These are phyloP conservation scores for Oxytorus armatus DNA, from an alignment of 2,888 invertebrate genomes.

Conservation along the genomic window DNA sequence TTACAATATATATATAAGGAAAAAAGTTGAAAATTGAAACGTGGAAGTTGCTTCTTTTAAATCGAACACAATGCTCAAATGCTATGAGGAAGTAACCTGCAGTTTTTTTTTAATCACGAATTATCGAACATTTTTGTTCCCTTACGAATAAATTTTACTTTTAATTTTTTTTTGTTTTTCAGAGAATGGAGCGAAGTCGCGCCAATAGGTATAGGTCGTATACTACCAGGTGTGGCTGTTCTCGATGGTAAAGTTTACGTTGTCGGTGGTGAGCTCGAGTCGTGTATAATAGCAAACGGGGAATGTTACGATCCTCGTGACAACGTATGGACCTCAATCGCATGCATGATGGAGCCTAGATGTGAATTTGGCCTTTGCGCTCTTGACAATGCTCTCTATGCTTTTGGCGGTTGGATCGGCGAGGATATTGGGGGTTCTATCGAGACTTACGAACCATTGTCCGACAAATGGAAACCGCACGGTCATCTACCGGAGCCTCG, in stretches of 20 bases:
- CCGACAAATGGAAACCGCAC: constrained; percentile 91
- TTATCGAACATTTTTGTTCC: too few relatives aligned
- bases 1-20: too few relatives aligned
- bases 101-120: too few relatives aligned
- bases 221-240: constrained; percentile 94
- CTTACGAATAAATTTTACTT: neutral
- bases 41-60: too few relatives aligned
- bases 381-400: constrained; percentile 92
- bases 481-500: constrained; percentile 93
- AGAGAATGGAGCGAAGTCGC: constrained; percentile 93
- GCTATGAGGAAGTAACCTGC: too few relatives aligned
- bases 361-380: constrained; percentile 96
- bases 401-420: constrained; percentile 97
- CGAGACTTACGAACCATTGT: constrained; percentile 93
- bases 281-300: constrained; percentile 94
- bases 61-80: too few relatives aligned
- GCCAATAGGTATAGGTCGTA: constrained; percentile 93
- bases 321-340: constrained; percentile 85
- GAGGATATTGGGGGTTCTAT: constrained; percentile 95
- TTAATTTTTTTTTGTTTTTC: constrained; percentile 57
- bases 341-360: constrained; percentile 91
- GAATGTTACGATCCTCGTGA: constrained; percentile 93
- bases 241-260: constrained; percentile 95
- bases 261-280: constrained; percentile 96
- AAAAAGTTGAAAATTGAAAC: too few relatives aligned